A percentile compares a stretch with the other conserved stretches of the same genome.
phyloP scores from a whole-genome alignment of 2,797 vertebrate species.

The Cephalopachus bancanus region DNA sequence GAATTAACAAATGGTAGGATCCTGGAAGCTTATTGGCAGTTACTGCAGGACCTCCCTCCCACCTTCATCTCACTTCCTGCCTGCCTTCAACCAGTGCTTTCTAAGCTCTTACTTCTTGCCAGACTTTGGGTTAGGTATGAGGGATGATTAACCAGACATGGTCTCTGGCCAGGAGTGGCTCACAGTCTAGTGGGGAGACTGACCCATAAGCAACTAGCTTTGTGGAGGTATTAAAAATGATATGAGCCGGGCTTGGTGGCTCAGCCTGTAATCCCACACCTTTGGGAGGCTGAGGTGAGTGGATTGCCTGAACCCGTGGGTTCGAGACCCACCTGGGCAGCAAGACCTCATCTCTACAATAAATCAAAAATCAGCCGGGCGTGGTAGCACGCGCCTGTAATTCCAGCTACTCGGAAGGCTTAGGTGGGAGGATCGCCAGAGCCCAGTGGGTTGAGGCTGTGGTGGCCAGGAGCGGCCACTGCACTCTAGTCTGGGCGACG shows the following conservation, averaged over 20 bases:
- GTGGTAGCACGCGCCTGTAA: no score
- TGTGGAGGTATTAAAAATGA: neutral
- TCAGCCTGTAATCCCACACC: no score
- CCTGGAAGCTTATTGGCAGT: neutral
- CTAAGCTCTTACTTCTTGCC: neutral
- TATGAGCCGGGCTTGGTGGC: neutral
- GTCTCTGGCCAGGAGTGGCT: slow-evolving; percentile 20
- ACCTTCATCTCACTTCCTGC: neutral
- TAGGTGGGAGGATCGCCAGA: no score
- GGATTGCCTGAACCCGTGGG: no score
- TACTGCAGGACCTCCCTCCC: neutral
- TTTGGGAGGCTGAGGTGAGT: no score
- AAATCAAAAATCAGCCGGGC: no score
- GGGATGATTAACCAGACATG: slow-evolving; percentile 17
- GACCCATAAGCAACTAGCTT: slow-evolving; percentile 29
- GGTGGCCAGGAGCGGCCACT: no score
- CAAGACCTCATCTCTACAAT: no score
- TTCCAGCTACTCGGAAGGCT: no score
- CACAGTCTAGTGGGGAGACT: neutral
- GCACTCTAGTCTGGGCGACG: no score
- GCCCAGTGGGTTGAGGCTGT: no score
- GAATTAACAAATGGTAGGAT: neutral
- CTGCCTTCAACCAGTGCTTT: neutral
- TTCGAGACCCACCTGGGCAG: no score
- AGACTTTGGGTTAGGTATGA: slow-evolving; percentile 24